Evolutionary conservation across 2,888 invertebrate species (phyloP), one percentile per base, ranked within the genome.

Genomic region (Rhabditoides inermis): DNA sequence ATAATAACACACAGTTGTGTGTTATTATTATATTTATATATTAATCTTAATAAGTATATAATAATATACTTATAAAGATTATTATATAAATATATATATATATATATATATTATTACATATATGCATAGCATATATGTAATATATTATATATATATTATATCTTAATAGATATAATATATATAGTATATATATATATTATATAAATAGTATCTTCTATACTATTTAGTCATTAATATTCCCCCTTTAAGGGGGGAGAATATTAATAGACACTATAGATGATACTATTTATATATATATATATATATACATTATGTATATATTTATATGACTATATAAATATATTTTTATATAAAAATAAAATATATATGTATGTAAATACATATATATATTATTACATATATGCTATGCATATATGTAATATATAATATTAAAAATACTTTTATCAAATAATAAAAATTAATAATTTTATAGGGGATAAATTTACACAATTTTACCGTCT

Each of bases 121-220:
- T n/a, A 20, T 32, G 26, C 10, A 32, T 36, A 22, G 5, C 25
- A 5, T 45, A 30, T 6, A n/a, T 3, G 12, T 37, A 46, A 35
- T 51, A 20, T 26, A 28, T 20, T 49, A 3, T 30, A 49, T 22
- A 37, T 41, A 15, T 41, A 35, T 42, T 50, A 25, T 44, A 20
- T 18, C 42, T 25, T 25, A 26, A 26, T 42, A 7, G 6, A 7
- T 12, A 22, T 26, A 23, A 25, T 42, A 26, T 20, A 42, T 7
- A 22, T 42, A 40, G 25, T 32, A 49, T 49, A 45, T 51, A 45
- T 49, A 51, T 45, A 45, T 37, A 37, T 45, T n/a, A n/a, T n/a
- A n/a, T n/a, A n/a, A n/a, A n/a, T n/a, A n/a, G n/a, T n/a, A n/a
- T n/a, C n/a, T n/a, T n/a, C n/a, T n/a, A n/a, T n/a, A n/a, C n/a